Conservation (phyloP, 2,888 invertebrate species). For the Leucoma salicis region DNA sequence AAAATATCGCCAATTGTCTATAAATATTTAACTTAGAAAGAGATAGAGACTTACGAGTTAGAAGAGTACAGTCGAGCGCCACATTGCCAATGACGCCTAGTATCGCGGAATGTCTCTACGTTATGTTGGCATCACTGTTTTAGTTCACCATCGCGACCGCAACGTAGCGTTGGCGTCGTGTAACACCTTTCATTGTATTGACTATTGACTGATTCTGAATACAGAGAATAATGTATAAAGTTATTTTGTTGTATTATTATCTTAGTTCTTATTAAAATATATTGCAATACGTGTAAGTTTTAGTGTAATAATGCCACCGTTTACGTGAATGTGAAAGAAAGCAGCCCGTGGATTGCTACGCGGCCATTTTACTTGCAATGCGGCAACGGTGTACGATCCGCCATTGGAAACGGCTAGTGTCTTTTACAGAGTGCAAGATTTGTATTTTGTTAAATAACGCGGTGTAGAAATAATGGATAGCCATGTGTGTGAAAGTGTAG, state of each 20-base stretch:
- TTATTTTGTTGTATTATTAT: slow-evolving; percentile 83
- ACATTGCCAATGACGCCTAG: slow-evolving; percentile 77
- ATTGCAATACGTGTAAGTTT: slow-evolving; percentile 75
- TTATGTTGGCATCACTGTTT: slow-evolving; percentile 69
- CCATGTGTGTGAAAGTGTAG: slow-evolving; percentile 81
- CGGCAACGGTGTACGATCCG: slow-evolving; percentile 88
- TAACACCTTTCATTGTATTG: slow-evolving; percentile 88
- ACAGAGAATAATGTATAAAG: slow-evolving; percentile 85
- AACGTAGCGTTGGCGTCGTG: slow-evolving; percentile 83
- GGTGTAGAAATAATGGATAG: slow-evolving; percentile 76
- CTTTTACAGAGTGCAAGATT: slow-evolving; percentile 84
- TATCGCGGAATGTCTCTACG: slow-evolving; percentile 65
- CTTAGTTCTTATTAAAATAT: slow-evolving; percentile 76
- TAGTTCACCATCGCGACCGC: slow-evolving; percentile 82
- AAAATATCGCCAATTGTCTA: slow-evolving; percentile 7
- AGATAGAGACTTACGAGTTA: slow-evolving; percentile 50
- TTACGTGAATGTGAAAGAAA: slow-evolving; percentile 79
- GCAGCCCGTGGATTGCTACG: slow-evolving; percentile 82
- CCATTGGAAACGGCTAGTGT: slow-evolving; percentile 87
- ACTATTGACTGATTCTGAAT: slow-evolving; percentile 86
- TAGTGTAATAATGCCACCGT: slow-evolving; percentile 78
- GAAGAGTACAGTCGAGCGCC: slow-evolving; percentile 60
- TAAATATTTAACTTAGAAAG: slow-evolving; percentile 27
- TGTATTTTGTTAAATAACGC: slow-evolving; percentile 76
- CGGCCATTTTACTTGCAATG: slow-evolving; percentile 88